Base-by-base conservation (phyloP, 2,888 invertebrate species). In the Heteromyza rotundicornis region DNA sequence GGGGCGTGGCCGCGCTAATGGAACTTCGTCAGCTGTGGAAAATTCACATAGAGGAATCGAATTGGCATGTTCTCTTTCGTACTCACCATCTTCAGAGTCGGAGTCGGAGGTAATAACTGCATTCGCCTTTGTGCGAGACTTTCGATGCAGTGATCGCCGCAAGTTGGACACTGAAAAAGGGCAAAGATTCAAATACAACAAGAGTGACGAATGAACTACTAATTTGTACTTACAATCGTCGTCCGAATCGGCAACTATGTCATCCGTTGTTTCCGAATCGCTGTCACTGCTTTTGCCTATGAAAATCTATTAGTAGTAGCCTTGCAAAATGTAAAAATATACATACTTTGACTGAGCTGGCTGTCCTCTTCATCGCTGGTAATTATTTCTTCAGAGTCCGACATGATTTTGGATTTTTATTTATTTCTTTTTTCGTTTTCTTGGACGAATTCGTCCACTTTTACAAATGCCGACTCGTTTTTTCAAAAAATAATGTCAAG, bases 201-300 rank as follows among this genome's bases (percentile, higher is more conserved):
- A n/a, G n/a, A n/a, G n/a, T n/a, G n/a, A n/a, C n/a, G n/a, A n/a
- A n/a, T n/a, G n/a, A n/a, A n/a, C n/a, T n/a, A n/a, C n/a, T n/a
- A n/a, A n/a, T n/a, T n/a, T n/a, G n/a, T 20, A 50, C 58, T 57
- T 55, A 59, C 64, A 36, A 1, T 51, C 63, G 47, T 63, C 59
- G 2, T 55, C 60, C 1, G 71, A 68, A 23, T 70, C 71, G 19
- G 64, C 68, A 16, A 71, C 50, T 7, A 66, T 64, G 16, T 67
- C 22, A 27, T 71, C 60, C 0, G 2, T 10, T 16, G 61, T 63
- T 16, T n/a, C 10, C 36, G 22, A 22, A 40, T 14, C 51, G 55
- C 60, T 57, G 22, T 14, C 14, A 22, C 19, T 49, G 20, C 35
- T 36, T 8, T 24, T n/a, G 12, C 19, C 23, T 19, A 40, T 40